Evolutionary conservation across 2,888 invertebrate genomes (phyloP).

Genomic region (Parascotia fuliginaria): DNA sequence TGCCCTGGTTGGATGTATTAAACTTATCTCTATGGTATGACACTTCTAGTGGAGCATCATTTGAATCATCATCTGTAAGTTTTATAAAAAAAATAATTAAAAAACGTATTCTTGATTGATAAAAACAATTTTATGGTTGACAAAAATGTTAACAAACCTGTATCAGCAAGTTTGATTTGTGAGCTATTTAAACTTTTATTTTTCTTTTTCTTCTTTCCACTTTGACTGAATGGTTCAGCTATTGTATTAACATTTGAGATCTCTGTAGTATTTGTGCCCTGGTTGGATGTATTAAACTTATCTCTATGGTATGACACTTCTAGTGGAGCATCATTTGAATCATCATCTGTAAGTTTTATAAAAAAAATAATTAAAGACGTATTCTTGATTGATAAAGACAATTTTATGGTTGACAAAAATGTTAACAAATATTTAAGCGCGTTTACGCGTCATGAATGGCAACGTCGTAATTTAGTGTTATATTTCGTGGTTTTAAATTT

Average conservation of each 20-base stretch:
- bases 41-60: conserved; percentile 19
- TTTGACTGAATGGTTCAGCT: conserved; percentile 12
- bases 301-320: conserved; percentile 27
- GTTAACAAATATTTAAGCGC: too few relatives aligned
- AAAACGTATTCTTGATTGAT: too few relatives aligned
- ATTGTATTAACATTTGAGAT: background rate
- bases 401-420: too few relatives aligned
- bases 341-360: conserved; percentile 10
- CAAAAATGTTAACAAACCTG: too few relatives aligned
- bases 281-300: conserved; percentile 18
- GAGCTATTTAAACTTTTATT: conserved; percentile 26
- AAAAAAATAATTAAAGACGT: too few relatives aligned
- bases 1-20: conserved; percentile 14
- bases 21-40: conserved; percentile 29
- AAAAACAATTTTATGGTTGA: too few relatives aligned
- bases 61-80: conserved; percentile 14
- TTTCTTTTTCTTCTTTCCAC: conserved; percentile 35
- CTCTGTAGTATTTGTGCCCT: too few relatives aligned
- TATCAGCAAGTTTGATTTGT: too few relatives aligned
- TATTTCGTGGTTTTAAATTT: too few relatives aligned
- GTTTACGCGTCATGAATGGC: too few relatives aligned
- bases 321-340: conserved; percentile 19
- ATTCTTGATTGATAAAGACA: too few relatives aligned
- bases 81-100: conserved; percentile 9
- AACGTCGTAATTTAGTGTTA: too few relatives aligned